Evolutionary conservation across 2,113 vertebrate genomes (phyloP).

Genomic region (Oxyura jamaicensis): DNA sequence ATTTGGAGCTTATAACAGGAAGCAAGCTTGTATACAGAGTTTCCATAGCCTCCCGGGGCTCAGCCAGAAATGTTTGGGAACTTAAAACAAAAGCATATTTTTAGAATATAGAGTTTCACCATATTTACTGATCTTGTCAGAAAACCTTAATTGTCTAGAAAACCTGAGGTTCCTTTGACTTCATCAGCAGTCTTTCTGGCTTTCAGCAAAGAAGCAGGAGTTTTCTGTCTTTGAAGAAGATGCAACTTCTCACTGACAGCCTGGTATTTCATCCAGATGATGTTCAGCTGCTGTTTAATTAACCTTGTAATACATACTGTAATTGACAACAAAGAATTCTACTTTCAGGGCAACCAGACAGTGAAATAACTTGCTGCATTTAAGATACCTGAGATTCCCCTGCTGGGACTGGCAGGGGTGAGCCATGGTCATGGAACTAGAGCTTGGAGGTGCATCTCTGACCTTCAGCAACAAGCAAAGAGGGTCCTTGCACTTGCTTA

Average conservation of each 20-base stretch:
- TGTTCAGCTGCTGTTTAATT: constrained; percentile 20
- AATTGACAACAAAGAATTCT: neutral
- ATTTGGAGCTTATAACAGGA: constrained; percentile 50
- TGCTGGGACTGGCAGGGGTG: neutral
- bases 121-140: constrained; percentile 52
- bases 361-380: neutral
- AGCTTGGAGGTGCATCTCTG: neutral
- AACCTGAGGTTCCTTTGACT: constrained; percentile 20
- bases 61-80: constrained; percentile 36
- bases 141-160: constrained; percentile 43
- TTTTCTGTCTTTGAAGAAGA: neutral
- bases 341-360: neutral
- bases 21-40: constrained; percentile 36
- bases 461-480: neutral
- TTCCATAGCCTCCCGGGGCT: neutral
- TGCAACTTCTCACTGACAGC: neutral
- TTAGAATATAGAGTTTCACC: constrained; percentile 41
- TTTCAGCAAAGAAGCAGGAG: neutral
- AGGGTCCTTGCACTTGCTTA: neutral
- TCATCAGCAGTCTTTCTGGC: neutral
- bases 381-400: neutral
- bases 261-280: constrained; percentile 6
- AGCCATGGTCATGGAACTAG: neutral
- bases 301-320: neutral
- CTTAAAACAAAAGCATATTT: constrained; percentile 60